These are phyloP conservation scores for Crotalus tigris DNA, from an alignment of 2,113 vertebrate species.

Conservation along the genomic window DNA sequence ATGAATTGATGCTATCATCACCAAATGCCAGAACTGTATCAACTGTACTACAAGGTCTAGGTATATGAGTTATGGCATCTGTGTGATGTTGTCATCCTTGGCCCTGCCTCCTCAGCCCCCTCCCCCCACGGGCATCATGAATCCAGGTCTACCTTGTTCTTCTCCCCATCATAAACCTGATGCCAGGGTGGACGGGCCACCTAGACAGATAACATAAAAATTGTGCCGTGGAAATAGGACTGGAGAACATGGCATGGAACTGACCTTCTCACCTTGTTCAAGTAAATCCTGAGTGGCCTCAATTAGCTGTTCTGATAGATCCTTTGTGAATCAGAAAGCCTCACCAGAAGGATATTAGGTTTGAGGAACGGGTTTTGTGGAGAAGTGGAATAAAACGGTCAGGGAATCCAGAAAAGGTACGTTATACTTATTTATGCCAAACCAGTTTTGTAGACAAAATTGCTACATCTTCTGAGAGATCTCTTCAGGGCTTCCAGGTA, in stretches of 20 bases:
- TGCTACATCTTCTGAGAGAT: background rate
- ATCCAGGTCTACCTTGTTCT: background rate
- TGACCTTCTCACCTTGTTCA: background rate
- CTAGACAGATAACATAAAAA: background rate
- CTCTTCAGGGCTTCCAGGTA: background rate
- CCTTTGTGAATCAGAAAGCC: background rate
- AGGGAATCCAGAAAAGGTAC: background rate
- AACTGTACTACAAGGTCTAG: background rate
- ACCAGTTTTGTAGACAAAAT: background rate
- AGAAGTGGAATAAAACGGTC: background rate
- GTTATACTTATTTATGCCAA: background rate
- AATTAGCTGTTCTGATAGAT: background rate
- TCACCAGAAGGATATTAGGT: background rate
- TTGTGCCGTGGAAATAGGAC: background rate
- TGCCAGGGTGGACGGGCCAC: background rate
- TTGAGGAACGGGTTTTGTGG: background rate
- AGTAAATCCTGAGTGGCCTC: background rate
- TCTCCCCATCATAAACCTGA: background rate
- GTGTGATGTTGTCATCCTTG: background rate
- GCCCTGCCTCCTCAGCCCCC: background rate
- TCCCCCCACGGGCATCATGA: background rate
- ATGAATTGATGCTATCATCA: background rate
- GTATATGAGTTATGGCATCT: background rate
- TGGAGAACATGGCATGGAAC: background rate
- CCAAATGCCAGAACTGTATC: background rate